Percentiles rank a stretch among this genome's conserved stretches.
These are phyloP conservation scores for Palaemon carinicauda DNA, from an alignment of 1,140 invertebrate species.

Conservation along the genomic window DNA sequence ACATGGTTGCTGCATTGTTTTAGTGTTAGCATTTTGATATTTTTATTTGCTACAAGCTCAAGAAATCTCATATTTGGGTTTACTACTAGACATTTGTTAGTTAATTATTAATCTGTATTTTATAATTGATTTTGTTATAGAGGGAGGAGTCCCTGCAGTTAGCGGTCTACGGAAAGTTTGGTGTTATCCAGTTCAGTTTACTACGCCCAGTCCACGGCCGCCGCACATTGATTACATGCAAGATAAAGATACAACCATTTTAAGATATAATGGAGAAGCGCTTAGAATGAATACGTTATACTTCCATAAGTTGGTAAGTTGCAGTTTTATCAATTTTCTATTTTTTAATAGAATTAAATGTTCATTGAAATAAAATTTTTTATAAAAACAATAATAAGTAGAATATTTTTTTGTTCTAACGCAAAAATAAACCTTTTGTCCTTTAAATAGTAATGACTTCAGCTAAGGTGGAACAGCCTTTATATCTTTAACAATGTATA, in stretches of 20 bases:
- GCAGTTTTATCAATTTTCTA: no score
- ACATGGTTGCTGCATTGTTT: neutral
- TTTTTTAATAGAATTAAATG: no score
- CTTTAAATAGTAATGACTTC: no score
- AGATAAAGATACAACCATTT: slow-evolving; percentile 80
- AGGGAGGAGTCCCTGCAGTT: slow-evolving; percentile 72
- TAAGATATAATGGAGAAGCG: slow-evolving; percentile 87
- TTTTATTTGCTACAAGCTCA: neutral
- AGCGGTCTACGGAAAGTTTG: slow-evolving; percentile 82
- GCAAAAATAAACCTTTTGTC: no score
- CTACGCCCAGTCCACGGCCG: slow-evolving; percentile 82
- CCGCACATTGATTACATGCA: slow-evolving; percentile 86
- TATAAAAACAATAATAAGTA: no score
- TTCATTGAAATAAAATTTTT: no score
- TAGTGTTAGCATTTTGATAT: no score
- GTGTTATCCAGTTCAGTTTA: slow-evolving; percentile 94
- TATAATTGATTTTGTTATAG: slow-evolving; percentile 63
- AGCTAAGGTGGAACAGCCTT: no score
- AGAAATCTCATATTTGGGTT: neutral
- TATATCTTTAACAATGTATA: no score
- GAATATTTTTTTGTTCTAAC: no score
- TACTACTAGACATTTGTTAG: neutral
- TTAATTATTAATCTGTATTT: neutral
- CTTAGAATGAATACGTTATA: slow-evolving; percentile 86
- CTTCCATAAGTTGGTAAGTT: slow-evolving; percentile 84